Conservation (phyloP, 53 echinoderm and acorn worm genomes). For the Hippasteria phrygiana region DNA sequence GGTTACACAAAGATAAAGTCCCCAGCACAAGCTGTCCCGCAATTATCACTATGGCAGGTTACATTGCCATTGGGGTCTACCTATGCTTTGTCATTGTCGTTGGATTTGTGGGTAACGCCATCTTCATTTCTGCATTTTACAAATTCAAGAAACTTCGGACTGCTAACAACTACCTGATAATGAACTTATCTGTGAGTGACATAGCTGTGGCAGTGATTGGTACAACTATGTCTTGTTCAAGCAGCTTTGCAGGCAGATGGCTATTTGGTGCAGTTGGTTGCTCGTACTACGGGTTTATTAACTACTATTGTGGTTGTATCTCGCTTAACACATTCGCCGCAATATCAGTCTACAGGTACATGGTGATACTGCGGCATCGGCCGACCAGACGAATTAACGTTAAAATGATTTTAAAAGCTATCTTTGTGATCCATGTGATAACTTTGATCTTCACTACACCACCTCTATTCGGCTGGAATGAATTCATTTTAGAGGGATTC, state of each 20-base stretch:
- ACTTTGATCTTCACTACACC: slow-evolving; percentile 71
- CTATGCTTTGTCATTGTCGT: slow-evolving; percentile 50
- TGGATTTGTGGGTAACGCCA: slow-evolving; percentile 60
- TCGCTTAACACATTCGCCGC: slow-evolving; percentile 70
- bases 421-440: slow-evolving; percentile 48
- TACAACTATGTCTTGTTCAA: slow-evolving; percentile 77
- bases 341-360: slow-evolving; percentile 62
- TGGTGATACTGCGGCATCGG: slow-evolving; percentile 23
- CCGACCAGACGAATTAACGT: neutral
- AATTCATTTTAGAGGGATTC: slow-evolving; percentile 69
- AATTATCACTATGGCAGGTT: slow-evolving; percentile 8
- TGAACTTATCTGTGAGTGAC: slow-evolving; percentile 74
- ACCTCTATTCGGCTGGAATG: slow-evolving; percentile 77
- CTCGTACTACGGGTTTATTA: slow-evolving; percentile 76
- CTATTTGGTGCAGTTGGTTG: slow-evolving; percentile 77
- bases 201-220: slow-evolving; percentile 61
- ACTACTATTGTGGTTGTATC: slow-evolving; percentile 80
- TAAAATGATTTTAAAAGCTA: slow-evolving; percentile 14
- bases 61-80: slow-evolving; percentile 57
- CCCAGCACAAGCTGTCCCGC: too few relatives aligned
- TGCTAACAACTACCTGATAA: slow-evolving; percentile 69
- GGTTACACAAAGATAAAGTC: too few relatives aligned
- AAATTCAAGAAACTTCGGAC: slow-evolving; percentile 70
- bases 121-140: slow-evolving; percentile 59
- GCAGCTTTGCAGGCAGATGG: slow-evolving; percentile 83